phyloP scores from a whole-genome alignment of 2,888 invertebrate species.

The Maniola hyperantus region DNA sequence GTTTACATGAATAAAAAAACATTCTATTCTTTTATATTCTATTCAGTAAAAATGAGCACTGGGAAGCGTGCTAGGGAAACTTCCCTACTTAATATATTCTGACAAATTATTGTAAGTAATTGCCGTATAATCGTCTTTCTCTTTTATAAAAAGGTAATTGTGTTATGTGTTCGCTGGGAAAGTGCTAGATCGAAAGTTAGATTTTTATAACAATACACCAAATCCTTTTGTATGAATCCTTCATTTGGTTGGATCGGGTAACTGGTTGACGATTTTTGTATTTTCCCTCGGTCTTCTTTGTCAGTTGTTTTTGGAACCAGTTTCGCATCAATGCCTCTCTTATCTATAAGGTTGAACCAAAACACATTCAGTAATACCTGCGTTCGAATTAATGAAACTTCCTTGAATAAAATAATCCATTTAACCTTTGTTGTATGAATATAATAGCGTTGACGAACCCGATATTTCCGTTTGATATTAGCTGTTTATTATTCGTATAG shows the following conservation, averaged over 20 bases:
- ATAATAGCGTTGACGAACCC: slow-evolving; percentile 66
- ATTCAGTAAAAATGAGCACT: too few species aligned
- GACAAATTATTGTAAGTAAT: not conserved
- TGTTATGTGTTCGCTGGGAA: not conserved
- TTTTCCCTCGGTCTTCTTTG: slow-evolving; percentile 6
- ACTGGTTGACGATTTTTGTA: slow-evolving; percentile 11
- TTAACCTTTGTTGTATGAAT: slow-evolving; percentile 67
- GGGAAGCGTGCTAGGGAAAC: too few species aligned
- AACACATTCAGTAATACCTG: slow-evolving; percentile 35
- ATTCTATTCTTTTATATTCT: too few species aligned
- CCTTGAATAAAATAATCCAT: slow-evolving; percentile 53
- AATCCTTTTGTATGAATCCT: not conserved
- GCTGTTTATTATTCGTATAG: slow-evolving; percentile 59
- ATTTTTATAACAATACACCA: not conserved
- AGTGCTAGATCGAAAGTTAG: not conserved
- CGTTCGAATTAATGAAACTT: slow-evolving; percentile 46
- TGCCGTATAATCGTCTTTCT: not conserved
- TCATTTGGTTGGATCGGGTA: not conserved
- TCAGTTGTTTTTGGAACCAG: slow-evolving; percentile 14
- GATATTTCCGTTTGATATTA: slow-evolving; percentile 74
- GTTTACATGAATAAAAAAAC: too few species aligned
- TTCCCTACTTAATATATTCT: not conserved
- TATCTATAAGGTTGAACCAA: slow-evolving; percentile 30
- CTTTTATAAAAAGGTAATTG: not conserved
- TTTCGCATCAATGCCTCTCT: slow-evolving; percentile 17